Percentiles rank a stretch among this genome's conserved stretches.
These are phyloP conservation scores for Sibirionetta formosa DNA, from an alignment of 2,797 vertebrate genomes.

Conservation along the genomic window DNA sequence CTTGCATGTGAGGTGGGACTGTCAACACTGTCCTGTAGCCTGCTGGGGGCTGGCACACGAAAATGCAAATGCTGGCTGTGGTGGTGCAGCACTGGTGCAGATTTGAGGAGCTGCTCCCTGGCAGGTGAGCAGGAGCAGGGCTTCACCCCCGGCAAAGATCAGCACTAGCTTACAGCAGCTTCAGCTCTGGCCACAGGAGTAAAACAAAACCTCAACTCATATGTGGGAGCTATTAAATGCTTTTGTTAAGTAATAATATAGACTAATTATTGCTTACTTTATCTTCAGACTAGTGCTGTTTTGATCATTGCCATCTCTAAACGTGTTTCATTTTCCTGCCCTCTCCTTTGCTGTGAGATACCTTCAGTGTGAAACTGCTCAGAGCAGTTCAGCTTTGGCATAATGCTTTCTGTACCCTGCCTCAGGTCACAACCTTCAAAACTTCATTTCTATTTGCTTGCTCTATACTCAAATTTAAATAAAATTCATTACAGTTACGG, in stretches of 20 bases:
- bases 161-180: not conserved
- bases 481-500: not conserved
- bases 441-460: not conserved
- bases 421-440: not conserved
- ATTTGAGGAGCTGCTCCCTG: not conserved
- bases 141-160: not conserved
- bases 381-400: not conserved
- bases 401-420: not conserved
- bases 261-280: not conserved
- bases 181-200: not conserved
- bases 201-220: not conserved
- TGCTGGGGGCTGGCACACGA: not conserved
- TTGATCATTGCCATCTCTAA: not conserved
- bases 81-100: not conserved
- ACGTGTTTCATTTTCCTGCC: not conserved
- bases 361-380: not conserved
- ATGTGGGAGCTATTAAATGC: not conserved
- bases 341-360: not conserved
- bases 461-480: not conserved
- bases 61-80: not conserved
- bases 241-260: not conserved
- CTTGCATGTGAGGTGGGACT: not conserved
- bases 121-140: accelerated
- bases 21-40: not conserved
- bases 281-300: not conserved